Base-by-base conservation (phyloP, 1,140 invertebrate species). In the Lordiphosa clarofinis region DNA sequence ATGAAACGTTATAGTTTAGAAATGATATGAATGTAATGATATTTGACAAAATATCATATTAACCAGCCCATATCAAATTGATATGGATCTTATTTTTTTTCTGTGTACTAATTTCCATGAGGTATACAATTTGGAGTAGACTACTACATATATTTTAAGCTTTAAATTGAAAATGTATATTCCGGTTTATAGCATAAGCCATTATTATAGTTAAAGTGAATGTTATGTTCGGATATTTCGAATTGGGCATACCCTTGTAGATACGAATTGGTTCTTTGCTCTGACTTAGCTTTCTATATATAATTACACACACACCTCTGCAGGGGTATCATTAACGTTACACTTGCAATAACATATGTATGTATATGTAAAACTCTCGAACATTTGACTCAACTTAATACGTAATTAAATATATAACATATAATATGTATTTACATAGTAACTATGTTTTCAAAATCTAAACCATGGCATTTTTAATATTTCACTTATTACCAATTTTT, bases 381-480 rank as follows among this genome's bases (percentile, higher is more conserved):
- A 71, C 44, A 56, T 76, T 76, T 63, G 59, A 72, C 60, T 64
- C 67, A 68, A 76, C 62, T 58, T 76, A 76, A 82, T 81, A 81
- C 76, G 76, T 81, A 81, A 81, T 76, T 76, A 76, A 75, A 71
- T 81, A 66, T 68, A 81, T 67, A 48, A 53, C 52, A 54, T 68
- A 68, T 59, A 59, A 68, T 38, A 19, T 19, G 19, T 19, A 79
- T 65, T 56, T 72, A 54, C 62, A 58, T 66, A 70, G 71, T 58
- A 57, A 73, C 64, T 73, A 73, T 73, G 56, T 79, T 73, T 76
- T 60, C 70, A 69, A 75, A 70, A 70, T 31, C 19, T 49, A 61
- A 9, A 31, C 24, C 10, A 35, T 2, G 12, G 24, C 11, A 33
- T 73, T 50, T 60, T 2, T 2, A 12, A 7, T 24, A 1, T 15